Evolutionary conservation across 53 echinoderm and acorn worm species (phyloP).

Genomic region (Apostichopus leukothele): DNA sequence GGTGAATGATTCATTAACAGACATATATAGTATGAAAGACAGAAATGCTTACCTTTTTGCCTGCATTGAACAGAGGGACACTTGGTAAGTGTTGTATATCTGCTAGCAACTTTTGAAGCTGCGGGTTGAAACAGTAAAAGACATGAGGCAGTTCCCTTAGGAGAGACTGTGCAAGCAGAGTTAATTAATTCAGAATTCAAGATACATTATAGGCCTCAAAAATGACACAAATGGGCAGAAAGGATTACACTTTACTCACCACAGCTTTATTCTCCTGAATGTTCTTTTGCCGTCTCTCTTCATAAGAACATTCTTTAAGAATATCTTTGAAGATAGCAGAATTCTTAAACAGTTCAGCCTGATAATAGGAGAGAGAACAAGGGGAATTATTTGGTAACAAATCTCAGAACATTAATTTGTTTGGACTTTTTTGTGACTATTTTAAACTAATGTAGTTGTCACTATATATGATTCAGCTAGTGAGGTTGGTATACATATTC

Average conservation of each 20-base stretch:
- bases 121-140: slow-evolving; percentile 5
- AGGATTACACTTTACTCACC: slow-evolving; percentile 53
- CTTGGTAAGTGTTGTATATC: slow-evolving; percentile 69
- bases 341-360: slow-evolving; percentile 49
- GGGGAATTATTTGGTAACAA: too few relatives aligned
- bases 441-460: too few relatives aligned
- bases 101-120: slow-evolving; percentile 79
- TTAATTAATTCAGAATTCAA: too few relatives aligned
- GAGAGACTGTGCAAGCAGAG: not conserved
- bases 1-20: too few relatives aligned
- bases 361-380: not conserved
- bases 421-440: too few relatives aligned
- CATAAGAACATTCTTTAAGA: slow-evolving; percentile 61
- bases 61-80: slow-evolving; percentile 57
- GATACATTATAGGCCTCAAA: too few relatives aligned
- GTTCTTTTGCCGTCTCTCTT: slow-evolving; percentile 75
- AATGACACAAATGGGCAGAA: too few relatives aligned
- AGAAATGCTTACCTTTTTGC: slow-evolving; percentile 39
- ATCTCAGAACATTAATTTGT: too few relatives aligned
- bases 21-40: too few relatives aligned
- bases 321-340: slow-evolving; percentile 57
- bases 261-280: slow-evolving; percentile 86
- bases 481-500: too few relatives aligned
- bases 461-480: too few relatives aligned
- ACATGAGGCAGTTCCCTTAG: not conserved